Evolutionary conservation across 2,113 vertebrate genomes (phyloP), one percentile per base, ranked within the genome.

Genomic region (Leptosomus discolor): DNA sequence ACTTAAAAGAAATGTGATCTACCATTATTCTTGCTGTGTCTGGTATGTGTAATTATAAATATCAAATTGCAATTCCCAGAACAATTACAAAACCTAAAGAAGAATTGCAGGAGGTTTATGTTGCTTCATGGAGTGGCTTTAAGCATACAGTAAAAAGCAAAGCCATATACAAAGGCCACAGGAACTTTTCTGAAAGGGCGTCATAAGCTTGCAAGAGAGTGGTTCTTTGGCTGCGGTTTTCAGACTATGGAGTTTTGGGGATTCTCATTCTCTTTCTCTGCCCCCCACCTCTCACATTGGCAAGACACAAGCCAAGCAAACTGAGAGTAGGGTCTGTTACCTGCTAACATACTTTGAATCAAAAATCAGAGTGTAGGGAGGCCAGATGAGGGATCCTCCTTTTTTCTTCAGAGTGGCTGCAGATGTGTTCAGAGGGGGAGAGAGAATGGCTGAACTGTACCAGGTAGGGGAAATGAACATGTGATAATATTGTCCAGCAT

Each of bases 31-130:
- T 70, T 74, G 27, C 32, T 8, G 1, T 46, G 37, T 69, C 76
- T 94, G 41, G 4, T 60, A 17, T 61, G n/a, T 77, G 20, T 63
- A 77, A 70, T 95, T 86, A 86, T 30, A 90, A 90, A 50, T 80
- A 74, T 36, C 46, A 57, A 94, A 84, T 74, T 48, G 41, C 63
- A 67, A 41, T 73, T 88, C 70, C 17, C 48, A 41, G 57, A 70
- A n/a, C 0, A 2, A 50, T 83, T 88, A 29, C 30, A 36, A 90
- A 77, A 61, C 32, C 22, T 65, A 9, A 36, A 50, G 21, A 32
- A 68, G 34, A 57, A 65, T 37, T 73, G 22, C 41, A 71, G 29
- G 57, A 76, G 14, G 32, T 53, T 93, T 39, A 14, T 63, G 11
- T 85, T 39, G 4, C 27, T 76, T 79, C 50, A 3, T 15, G 15